Base-by-base conservation (phyloP, 2,888 invertebrate species). In the Laothoe populi region DNA sequence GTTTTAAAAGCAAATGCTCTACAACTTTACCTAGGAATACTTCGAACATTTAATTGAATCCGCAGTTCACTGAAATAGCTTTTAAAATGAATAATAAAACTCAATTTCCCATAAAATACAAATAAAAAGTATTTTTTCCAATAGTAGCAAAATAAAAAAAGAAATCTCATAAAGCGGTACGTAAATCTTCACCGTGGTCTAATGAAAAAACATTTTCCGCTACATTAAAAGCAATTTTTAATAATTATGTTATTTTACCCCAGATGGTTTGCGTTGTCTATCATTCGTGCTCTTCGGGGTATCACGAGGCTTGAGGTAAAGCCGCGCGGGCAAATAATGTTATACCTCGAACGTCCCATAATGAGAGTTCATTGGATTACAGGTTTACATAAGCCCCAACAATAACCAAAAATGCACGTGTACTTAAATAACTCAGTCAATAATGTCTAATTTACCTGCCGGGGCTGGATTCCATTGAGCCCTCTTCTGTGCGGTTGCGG, bases 281-380 rank as follows among this genome's bases (percentile, higher is more conserved):
- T 82, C 82, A 75, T 74, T 78, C 74, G 78, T 86, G 90, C 88
- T 86, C 83, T 90, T 89, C 83, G 70, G 83, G 79, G 80, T 79
- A 86, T 82, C 81, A 81, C 81, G 83, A 85, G 90, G 90, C 86
- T 89, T 78, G 74, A 67, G 64, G 71, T 72, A 83, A 83, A 87
- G 85, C 89, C 81, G 73, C 80, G 74, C 69, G 77, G 85, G 87
- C 87, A 92, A 92, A 92, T 90, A 92, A 92, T 84, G 83, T 88
- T 86, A 73, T 81, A 77, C 75, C 81, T 82, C 79, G 84, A 90
- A 88, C 90, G 90, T 83, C 74, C 79, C 64, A 78, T 91, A 92
- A 92, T 90, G 87, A 89, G 88, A 88, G 82, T 89, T 87, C 88
- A 92, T 92, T 90, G 92, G 92, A 92, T 92, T 92, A 92, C 76